Base-by-base conservation (phyloP, 2,888 invertebrate species). In the Syrista parreyssii region DNA sequence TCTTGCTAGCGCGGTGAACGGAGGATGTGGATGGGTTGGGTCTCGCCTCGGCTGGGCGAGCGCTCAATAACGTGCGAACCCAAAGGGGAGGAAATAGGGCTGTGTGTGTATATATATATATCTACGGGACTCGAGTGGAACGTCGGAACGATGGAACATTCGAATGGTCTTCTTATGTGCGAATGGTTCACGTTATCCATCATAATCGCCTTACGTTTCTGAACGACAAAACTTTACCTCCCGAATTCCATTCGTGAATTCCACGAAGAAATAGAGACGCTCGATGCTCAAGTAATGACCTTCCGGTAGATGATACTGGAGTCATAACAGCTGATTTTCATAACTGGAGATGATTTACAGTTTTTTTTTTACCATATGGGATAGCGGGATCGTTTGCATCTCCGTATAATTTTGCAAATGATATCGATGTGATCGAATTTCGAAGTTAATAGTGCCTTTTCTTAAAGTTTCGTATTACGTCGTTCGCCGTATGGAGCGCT, bases 51-150 rank as follows among this genome's bases (percentile, higher is more conserved):
- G 92, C 93, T 93, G 92, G 92, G 91, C 93, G 92, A 92, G 92
- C 93, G 93, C 92, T 93, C 93, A 93, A 93, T 93, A 93, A 93
- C 92, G 93, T 93, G 93, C 93, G 93, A 93, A 93, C 92, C 92
- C 92, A 92, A 92, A 92, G 91, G 92, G 92, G 92, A 92, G 92
- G 92, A 92, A 89, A 89, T 87, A 86, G 81, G 84, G 83, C 87
- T 83, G 23, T 55, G 87, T 83, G 0, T 15, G 23, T 15, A 55
- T 55, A 55, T 15, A 40, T 40, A 55, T 55, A 55, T 55, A 40
- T 12, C 55, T 55, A 36, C 86, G 84, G 87, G 86, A 87, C 86
- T 87, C 84, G 86, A 86, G 88, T 84, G 86, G 86, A 87, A 86
- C 85, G 84, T 79, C 80, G 79, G 86, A 84, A 84, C 84, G 82